Conservation (phyloP, 2,888 invertebrate genomes). For the Lepidocyrtinus sp. region DNA sequence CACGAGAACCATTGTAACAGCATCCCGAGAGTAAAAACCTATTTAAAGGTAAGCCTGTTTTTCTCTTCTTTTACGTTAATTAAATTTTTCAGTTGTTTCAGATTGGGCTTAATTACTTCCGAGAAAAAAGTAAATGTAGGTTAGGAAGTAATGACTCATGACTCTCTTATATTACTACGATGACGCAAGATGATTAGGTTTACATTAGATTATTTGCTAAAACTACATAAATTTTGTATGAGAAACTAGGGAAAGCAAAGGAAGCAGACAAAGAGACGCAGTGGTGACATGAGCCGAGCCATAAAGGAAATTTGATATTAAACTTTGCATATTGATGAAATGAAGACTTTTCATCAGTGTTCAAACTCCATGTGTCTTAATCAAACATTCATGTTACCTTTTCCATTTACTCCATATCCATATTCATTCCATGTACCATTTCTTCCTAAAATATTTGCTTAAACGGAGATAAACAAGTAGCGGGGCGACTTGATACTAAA, state of each 20-base stretch:
- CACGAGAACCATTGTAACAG: too few species aligned
- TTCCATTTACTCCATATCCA: background rate
- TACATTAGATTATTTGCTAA: background rate
- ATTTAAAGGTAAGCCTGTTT: too few species aligned
- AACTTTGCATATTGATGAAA: background rate
- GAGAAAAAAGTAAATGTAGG: conserved; percentile 26
- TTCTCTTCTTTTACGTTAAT: too few species aligned
- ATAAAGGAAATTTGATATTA: background rate
- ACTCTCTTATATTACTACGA: conserved; percentile 24
- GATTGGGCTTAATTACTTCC: conserved; percentile 46
- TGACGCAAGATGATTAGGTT: too few species aligned
- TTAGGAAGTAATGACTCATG: conserved; percentile 44
- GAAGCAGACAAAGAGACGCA: conserved; percentile 2
- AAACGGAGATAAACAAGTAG: too few species aligned
- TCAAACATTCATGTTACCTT: conserved; percentile 49
- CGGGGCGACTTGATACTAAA: too few species aligned
- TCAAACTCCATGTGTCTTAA: conserved; percentile 58
- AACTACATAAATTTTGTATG: conserved; percentile 14
- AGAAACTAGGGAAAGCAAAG: background rate
- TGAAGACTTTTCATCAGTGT: conserved; percentile 51
- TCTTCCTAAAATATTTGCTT: too few species aligned
- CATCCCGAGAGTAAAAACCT: too few species aligned
- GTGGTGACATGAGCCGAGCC: conserved; percentile 1
- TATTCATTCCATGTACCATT: too few species aligned
- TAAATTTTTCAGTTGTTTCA: too few species aligned